phyloP scores from a whole-genome alignment of 2,888 invertebrate genomes.

The Danaus chrysippus region DNA sequence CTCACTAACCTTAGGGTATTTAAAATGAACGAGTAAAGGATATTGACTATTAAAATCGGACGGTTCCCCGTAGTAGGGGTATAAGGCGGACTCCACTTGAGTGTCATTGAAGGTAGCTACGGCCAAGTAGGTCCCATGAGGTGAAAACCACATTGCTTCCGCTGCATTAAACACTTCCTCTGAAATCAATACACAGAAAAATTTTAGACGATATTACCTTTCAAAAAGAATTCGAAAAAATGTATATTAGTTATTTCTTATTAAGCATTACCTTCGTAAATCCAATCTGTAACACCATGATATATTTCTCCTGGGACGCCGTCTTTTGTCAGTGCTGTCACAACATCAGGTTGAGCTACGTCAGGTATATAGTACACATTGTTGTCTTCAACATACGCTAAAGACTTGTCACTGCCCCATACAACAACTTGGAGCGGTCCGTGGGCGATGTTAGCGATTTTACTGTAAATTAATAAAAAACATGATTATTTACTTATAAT shows the following conservation, averaged over 20 bases:
- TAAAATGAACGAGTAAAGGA: slow-evolving; percentile 81
- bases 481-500: slow-evolving; percentile 25
- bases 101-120: slow-evolving; percentile 87
- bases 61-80: slow-evolving; percentile 83
- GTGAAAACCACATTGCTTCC: slow-evolving; percentile 89
- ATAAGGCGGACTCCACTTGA: slow-evolving; percentile 81
- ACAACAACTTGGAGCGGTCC: slow-evolving; percentile 80
- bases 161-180: slow-evolving; percentile 88
- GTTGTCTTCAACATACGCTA: slow-evolving; percentile 83
- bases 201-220: neutral
- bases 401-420: slow-evolving; percentile 62
- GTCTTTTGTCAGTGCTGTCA: slow-evolving; percentile 76
- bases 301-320: slow-evolving; percentile 83
- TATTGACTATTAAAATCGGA: slow-evolving; percentile 81
- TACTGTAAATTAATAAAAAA: slow-evolving; percentile 45
- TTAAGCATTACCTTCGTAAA: slow-evolving; percentile 87
- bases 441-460: slow-evolving; percentile 66
- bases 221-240: too few relatives aligned
- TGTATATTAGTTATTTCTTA: neutral
- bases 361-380: slow-evolving; percentile 82
- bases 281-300: slow-evolving; percentile 94
- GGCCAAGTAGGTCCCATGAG: slow-evolving; percentile 82
- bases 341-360: slow-evolving; percentile 47
- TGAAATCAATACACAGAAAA: slow-evolving; percentile 50
- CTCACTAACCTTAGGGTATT: slow-evolving; percentile 87